Evolutionary conservation across 1,140 invertebrate species (phyloP), one percentile per base, ranked within the genome.

Genomic region (Ceratina japonica): DNA sequence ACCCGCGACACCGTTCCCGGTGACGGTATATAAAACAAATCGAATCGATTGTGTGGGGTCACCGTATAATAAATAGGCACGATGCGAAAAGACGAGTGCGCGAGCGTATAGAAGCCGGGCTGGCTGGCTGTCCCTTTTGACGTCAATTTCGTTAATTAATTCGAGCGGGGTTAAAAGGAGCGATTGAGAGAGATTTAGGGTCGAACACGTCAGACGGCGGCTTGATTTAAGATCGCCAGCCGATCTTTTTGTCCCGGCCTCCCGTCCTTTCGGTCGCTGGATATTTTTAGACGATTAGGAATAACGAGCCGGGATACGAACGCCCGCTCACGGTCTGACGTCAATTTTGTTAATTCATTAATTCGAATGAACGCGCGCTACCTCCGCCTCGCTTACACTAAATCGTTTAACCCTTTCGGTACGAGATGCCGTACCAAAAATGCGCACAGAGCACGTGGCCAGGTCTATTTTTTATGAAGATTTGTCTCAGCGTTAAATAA

Each of bases 341-440:
- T 84, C 82, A 85, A 84, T 84, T 83, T 77, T 61, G 83, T 84
- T 44, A 44, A 44, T 44, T 85, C 72, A 84, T 85, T 85, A 85
- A 84, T 85, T 83, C 82, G 59, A 70, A 52, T 59, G 70, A 52
- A 52, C 64, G 10, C 5, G 5, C 37, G 37, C 31, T 49, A 16
- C n/a, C 24, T 68, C 54, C 37, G 22, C 58, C 16, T 75, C 15
- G 24, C n/a, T 22, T 44, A 3, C 5, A 44, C 10, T 7, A 44
- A 44, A 77, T 44, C 37, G 49, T 24, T 20, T 20, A 51, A 56
- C n/a, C n/a, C n/a, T n/a, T n/a, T n/a, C n/a, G n/a, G n/a, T n/a
- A n/a, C n/a, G n/a, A n/a, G n/a, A n/a, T n/a, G n/a, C n/a, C n/a
- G n/a, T n/a, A n/a, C n/a, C n/a, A n/a, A n/a, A n/a, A n/a, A n/a